These are phyloP conservation scores for Papilio glaucus DNA, from an alignment of 1,140 invertebrate genomes.

Conservation along the genomic window DNA sequence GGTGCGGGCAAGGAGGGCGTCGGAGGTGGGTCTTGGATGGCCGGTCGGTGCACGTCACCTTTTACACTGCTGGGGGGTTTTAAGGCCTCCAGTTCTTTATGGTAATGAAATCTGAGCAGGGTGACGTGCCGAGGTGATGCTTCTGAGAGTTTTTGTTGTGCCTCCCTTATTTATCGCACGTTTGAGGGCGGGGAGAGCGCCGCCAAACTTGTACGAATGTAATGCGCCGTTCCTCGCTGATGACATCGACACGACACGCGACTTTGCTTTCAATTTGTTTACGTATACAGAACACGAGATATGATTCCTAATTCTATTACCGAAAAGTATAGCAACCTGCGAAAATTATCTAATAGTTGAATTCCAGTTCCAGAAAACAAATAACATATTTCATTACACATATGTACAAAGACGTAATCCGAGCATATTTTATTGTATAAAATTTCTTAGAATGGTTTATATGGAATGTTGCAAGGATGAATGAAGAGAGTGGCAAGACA, in stretches of 20 bases:
- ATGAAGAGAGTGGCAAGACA: too few species aligned
- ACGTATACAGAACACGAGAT: conserved; percentile 23
- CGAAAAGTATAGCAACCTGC: neutral
- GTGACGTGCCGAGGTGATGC: conserved; percentile 80
- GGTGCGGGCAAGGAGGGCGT: conserved; percentile 38
- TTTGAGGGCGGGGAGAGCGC: conserved; percentile 66
- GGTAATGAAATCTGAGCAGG: conserved; percentile 83
- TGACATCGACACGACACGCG: conserved; percentile 50
- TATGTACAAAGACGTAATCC: too few species aligned
- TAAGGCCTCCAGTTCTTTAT: conserved; percentile 83
- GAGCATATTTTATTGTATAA: too few species aligned
- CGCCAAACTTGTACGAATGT: conserved; percentile 64
- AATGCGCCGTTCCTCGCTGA: conserved; percentile 68
- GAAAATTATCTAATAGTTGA: too few species aligned
- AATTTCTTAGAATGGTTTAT: too few species aligned
- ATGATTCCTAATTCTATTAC: neutral
- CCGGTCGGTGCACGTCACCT: conserved; percentile 77
- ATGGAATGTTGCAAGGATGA: too few species aligned
- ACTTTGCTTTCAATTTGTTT: conserved; percentile 15
- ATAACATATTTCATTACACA: too few species aligned
- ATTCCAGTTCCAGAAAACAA: too few species aligned
- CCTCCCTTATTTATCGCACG: conserved; percentile 81
- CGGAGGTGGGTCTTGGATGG: conserved; percentile 44
- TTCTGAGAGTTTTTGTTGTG: conserved; percentile 80
- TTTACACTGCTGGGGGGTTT: conserved; percentile 80